Conservation (phyloP, 2,888 invertebrate genomes). For the Achlya flavicornis region DNA sequence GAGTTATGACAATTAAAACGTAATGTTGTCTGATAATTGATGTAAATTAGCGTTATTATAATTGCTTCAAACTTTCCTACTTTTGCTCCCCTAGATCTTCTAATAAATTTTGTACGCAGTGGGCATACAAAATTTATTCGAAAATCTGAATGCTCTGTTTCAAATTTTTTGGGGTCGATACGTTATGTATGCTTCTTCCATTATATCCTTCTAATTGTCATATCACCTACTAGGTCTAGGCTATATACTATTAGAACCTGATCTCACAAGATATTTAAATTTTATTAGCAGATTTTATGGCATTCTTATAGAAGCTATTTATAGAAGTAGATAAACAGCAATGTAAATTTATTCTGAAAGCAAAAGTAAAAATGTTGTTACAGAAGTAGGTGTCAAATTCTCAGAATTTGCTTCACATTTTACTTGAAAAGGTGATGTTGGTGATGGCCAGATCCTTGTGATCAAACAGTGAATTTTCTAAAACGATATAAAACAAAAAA, state of each 20-base stretch:
- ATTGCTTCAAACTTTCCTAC: conserved; percentile 2
- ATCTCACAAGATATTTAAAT: not conserved
- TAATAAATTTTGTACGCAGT: no score
- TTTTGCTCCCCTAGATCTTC: not conserved
- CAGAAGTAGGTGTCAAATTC: no score
- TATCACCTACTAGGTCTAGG: no score
- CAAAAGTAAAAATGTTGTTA: no score
- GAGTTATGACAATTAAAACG: conserved; percentile 10
- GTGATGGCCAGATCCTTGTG: no score
- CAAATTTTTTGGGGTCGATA: no score
- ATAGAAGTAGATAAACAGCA: not conserved
- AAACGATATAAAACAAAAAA: not conserved
- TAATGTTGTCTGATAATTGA: conserved; percentile 9
- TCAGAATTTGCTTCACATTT: no score
- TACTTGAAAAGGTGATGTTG: no score
- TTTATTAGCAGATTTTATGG: not conserved
- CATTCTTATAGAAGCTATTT: not conserved
- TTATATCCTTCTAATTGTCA: no score
- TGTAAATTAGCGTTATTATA: conserved; percentile 2
- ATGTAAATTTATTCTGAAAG: not conserved
- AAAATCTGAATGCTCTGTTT: no score
- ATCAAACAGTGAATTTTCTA: no score
- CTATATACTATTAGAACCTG: not conserved
- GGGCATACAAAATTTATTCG: not conserved
- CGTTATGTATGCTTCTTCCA: no score